A percentile compares a stretch with the other conserved stretches of the same genome.
Conservation (phyloP, 2,797 vertebrate species). For the Oreortyx pictus region DNA sequence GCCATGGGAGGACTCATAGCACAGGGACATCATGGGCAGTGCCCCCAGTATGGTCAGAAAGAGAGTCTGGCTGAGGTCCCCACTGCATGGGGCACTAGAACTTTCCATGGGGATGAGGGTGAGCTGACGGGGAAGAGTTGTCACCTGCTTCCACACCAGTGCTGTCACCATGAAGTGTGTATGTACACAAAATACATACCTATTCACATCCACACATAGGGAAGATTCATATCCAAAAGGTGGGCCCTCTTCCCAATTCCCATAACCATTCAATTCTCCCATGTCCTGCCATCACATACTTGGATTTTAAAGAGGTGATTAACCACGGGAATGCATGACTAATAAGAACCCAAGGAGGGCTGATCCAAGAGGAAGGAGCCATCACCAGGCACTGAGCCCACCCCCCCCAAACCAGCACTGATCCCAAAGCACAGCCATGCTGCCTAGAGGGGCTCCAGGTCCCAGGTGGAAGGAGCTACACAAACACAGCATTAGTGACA, state of each 20-base stretch:
- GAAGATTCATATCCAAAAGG: neutral
- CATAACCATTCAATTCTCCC: neutral
- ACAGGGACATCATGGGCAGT: accelerated
- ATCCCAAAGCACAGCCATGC: accelerated
- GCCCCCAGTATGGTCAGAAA: too few species aligned
- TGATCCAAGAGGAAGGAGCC: neutral
- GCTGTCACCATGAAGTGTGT: neutral
- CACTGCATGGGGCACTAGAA: too few species aligned
- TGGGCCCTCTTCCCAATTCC: neutral
- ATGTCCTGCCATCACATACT: neutral
- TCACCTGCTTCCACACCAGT: neutral
- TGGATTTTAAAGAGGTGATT: neutral
- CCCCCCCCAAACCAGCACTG: neutral
- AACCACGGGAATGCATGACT: neutral
- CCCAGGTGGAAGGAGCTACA: neutral
- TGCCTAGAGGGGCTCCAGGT: accelerated
- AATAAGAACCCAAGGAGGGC: neutral
- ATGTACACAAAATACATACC: neutral
- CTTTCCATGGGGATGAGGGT: too few species aligned
- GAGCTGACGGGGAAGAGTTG: too few species aligned
- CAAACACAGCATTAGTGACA: neutral
- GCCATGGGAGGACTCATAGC: neutral
- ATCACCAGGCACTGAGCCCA: neutral
- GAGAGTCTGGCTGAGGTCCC: too few species aligned
- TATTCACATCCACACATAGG: neutral